A percentile compares a stretch with the other conserved stretches of the same genome.
phyloP scores from a whole-genome alignment of 2,113 vertebrate species.

The Trinectes maculatus region DNA sequence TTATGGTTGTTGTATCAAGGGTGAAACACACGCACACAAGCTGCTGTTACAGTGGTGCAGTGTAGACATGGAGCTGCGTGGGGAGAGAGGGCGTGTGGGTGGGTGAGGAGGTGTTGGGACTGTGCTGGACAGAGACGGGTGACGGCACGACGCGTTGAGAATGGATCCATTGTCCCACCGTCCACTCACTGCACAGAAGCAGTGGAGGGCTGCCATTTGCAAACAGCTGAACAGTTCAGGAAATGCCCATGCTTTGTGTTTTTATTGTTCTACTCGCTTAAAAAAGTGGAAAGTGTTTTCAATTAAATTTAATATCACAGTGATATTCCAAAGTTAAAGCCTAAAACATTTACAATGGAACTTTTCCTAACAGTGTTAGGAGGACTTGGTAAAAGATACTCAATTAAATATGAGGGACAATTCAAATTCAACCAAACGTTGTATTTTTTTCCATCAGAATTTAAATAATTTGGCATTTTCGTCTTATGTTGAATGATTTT shows the following conservation, averaged over 20 bases:
- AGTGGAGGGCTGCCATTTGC: conserved; percentile 26
- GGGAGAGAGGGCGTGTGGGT: conserved; percentile 14
- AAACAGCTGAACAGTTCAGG: conserved; percentile 7
- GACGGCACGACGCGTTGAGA: conserved; percentile 58
- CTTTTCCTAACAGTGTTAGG: too few relatives aligned
- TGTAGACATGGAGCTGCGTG: conserved; percentile 22
- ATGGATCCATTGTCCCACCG: conserved; percentile 70
- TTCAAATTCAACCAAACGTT: too few relatives aligned
- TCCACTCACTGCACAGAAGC: conserved; percentile 32
- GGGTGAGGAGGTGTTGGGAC: conserved; percentile 27
- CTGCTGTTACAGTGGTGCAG: conserved; percentile 25
- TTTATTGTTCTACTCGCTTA: neutral
- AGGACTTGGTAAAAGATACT: neutral
- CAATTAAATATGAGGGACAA: neutral
- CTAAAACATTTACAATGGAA: too few relatives aligned
- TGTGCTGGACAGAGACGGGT: conserved; percentile 66
- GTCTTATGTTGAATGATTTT: neutral
- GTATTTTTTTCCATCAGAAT: neutral
- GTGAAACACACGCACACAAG: neutral
- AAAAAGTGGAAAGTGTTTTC: neutral
- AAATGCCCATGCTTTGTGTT: conserved; percentile 1
- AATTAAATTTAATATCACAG: neutral
- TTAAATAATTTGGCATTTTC: neutral
- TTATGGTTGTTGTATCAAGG: neutral
- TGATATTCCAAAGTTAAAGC: neutral